Evolutionary conservation across 2,888 invertebrate species (phyloP), one percentile per base, ranked within the genome.

Genomic region (Bursaphelenchus okinawaensis): DNA sequence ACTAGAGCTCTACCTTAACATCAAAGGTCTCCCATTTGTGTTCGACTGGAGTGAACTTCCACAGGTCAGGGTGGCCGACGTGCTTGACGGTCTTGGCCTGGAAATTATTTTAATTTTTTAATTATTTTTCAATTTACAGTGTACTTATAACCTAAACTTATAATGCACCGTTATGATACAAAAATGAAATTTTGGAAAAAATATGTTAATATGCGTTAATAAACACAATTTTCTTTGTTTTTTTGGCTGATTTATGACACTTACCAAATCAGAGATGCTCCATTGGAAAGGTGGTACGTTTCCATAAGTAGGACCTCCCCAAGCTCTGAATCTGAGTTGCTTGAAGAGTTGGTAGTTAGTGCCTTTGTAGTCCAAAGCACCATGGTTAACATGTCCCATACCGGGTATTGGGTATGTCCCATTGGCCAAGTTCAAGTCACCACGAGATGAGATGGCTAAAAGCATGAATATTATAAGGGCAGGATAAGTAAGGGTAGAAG

Each of bases 31-130:
- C 80, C 80, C 80, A 80, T 55, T 75, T 73, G 66, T 73, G 69
- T 27, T 77, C 72, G 19, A 88, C 85, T 1, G 88, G 87, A 31
- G 87, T 85, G 81, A 91, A 91, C 56, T 87, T 85, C 87, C 90
- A 91, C 55, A 86, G 83, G 74, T 91, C 89, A 0, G 91, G 90
- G 9, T 90, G 88, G 2, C 90, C 90, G 68, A 87, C 82, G 77
- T 90, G 91, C 52, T 72, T 75, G 8, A 79, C 80, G 22, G 70
- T 75, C 56, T 69, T 67, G 22, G 70, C 66, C 68, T 68, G 51
- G 31, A 65, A 16, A 20, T n/a, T 20, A 63, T 22, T 28, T 24
- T n/a, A 20, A 26, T 67, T 63, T 50, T 7, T 31, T 12, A 12
- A 12, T 8, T 9, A 63, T 62, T 20, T 20, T 8, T 20, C 20